Evolutionary conservation across 2,113 vertebrate genomes (phyloP).

Genomic region (Halichoeres trimaculatus): DNA sequence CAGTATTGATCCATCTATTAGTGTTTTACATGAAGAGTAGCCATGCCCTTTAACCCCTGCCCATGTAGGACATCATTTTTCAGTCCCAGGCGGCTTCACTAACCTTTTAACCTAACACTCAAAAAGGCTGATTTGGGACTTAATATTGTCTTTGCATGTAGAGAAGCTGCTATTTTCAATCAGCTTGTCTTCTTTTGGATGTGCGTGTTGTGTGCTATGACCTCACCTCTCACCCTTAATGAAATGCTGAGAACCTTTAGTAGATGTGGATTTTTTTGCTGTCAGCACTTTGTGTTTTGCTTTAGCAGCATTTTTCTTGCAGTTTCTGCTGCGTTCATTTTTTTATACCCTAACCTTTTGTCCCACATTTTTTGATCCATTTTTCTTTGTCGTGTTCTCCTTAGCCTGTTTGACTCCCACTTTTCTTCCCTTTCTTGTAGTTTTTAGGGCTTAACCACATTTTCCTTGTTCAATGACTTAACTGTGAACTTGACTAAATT

Average conservation of each 20-base stretch:
- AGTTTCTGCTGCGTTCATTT: conserved; percentile 26
- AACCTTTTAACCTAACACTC: conserved; percentile 35
- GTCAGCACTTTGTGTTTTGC: conserved; percentile 62
- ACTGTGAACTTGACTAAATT: too few species aligned
- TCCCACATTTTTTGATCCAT: background rate
- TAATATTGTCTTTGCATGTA: conserved; percentile 2
- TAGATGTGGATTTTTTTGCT: conserved; percentile 7
- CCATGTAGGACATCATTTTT: conserved; percentile 12
- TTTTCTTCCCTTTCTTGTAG: background rate
- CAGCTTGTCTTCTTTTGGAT: conserved; percentile 17
- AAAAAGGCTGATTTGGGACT: background rate
- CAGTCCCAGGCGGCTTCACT: conserved; percentile 30
- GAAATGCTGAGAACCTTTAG: conserved; percentile 24
- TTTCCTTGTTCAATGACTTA: too few species aligned
- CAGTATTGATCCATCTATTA: conserved; percentile 34
- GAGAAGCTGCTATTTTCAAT: conserved; percentile 28
- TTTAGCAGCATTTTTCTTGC: conserved; percentile 44
- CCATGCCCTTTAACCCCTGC: conserved; percentile 22
- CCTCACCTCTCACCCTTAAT: conserved; percentile 53
- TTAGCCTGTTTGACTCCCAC: background rate
- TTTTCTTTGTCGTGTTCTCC: background rate
- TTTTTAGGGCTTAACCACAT: background rate
- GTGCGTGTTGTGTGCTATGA: conserved; percentile 28
- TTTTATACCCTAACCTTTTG: conserved; percentile 3
- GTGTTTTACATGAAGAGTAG: conserved; percentile 24